Base-by-base conservation (phyloP, 2,888 invertebrate species). In the Sicus ferrugineus region DNA sequence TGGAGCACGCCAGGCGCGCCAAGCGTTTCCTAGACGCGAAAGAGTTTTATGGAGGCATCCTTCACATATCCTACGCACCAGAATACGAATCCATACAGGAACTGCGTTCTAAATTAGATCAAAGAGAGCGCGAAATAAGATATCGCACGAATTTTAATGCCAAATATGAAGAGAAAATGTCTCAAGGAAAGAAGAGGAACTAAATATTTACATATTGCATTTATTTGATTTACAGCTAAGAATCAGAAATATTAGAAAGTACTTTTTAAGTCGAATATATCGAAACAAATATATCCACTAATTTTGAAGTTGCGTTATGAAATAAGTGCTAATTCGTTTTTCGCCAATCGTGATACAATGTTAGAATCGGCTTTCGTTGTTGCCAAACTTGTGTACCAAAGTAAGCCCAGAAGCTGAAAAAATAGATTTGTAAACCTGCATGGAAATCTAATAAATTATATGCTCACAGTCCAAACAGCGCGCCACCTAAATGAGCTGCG, bases 401-500 rank as follows among this genome's bases (percentile, higher is more conserved):
- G 54, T 77, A 76, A 1, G 81, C 80, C 84, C 84, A 83, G 67
- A 84, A 82, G 6, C 83, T 83, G 63, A 1, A 54, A 71, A 42
- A 52, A 19, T 38, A 34, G 23, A 16, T 38, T 19, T 21, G 26
- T 54, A 48, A 19, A 34, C 28, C 11, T 61, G 14, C 28, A 7
- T 19, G 26, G 28, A 48, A 58, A 16, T 9, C 16, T 50, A 31
- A 38, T 61, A 19, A 65, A 34, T 30, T 64, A 58, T 46, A 31
- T 42, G 30, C 46, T 79, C 88, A 95, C 93, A 98, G 89, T 87
- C 98, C 98, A 86, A 93, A 95, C 50, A 94, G 80, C 52, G 94
- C 93, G 38, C 98, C 98, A 21, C 97, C 97, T 73, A 99, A 89
- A 90, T 99, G 98, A n/a, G 97, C 98, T 1, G 98, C 98, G 86